Percentiles rank a stretch among this genome's conserved stretches.
phyloP scores from a whole-genome alignment of 2,113 vertebrate genomes.

The Psettodes erumei region DNA sequence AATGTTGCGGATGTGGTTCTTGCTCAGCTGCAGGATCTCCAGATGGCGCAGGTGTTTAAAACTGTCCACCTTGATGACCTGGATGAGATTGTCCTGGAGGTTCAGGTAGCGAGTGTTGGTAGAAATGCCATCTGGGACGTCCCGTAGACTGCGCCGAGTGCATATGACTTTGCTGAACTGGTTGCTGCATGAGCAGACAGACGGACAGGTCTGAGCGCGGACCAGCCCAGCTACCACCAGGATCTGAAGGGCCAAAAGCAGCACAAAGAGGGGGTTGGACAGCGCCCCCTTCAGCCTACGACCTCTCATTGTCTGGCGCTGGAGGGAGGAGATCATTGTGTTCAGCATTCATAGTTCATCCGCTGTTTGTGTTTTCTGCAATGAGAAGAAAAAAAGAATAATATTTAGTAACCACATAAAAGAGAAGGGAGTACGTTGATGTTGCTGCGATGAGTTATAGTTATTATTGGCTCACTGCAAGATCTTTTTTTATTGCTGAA shows the following conservation, averaged over 20 bases:
- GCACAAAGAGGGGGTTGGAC: slow-evolving; percentile 97
- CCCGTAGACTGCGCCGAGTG: slow-evolving; percentile 81
- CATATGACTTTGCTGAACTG: slow-evolving; percentile 87
- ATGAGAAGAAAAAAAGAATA: slow-evolving; percentile 78
- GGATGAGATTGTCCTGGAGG: slow-evolving; percentile 85
- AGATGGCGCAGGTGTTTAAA: slow-evolving; percentile 85
- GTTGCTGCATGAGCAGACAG: slow-evolving; percentile 85
- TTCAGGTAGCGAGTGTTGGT: slow-evolving; percentile 86
- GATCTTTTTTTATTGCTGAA: not conserved
- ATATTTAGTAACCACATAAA: slow-evolving; percentile 26
- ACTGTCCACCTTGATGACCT: slow-evolving; percentile 86
- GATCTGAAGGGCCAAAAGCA: slow-evolving; percentile 97
- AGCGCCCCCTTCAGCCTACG: slow-evolving; percentile 99
- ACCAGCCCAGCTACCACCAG: slow-evolving; percentile 95
- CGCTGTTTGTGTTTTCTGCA: slow-evolving; percentile 89
- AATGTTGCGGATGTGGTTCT: slow-evolving; percentile 85
- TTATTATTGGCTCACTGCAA: not conserved
- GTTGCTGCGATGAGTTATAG: not conserved
- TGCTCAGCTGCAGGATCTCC: slow-evolving; percentile 85
- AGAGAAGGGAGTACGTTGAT: not conserved
- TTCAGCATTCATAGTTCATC: slow-evolving; percentile 99
- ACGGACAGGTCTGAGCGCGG: slow-evolving; percentile 84
- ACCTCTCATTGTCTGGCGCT: slow-evolving; percentile 99
- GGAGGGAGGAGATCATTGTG: slow-evolving; percentile 99
- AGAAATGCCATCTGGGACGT: slow-evolving; percentile 84